A percentile compares a stretch with the other conserved stretches of the same genome.
Conservation (phyloP, 2,888 invertebrate genomes). For the Nephrotoma appendiculata region DNA sequence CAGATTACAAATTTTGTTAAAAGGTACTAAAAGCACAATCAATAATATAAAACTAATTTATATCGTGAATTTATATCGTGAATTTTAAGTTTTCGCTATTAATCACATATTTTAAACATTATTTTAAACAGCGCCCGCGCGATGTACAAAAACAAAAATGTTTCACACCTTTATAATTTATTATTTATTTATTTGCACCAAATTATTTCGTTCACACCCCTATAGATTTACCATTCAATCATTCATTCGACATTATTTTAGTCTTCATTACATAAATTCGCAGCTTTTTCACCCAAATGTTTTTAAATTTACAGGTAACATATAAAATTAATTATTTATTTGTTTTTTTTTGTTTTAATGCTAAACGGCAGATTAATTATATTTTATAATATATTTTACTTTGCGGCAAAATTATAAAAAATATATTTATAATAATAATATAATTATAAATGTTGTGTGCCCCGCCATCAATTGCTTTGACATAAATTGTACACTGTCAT, state of each 20-base stretch:
- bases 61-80: too few relatives aligned
- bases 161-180: not conserved
- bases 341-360: not conserved
- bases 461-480: too few relatives aligned
- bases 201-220: not conserved
- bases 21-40: not conserved
- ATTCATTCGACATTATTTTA: not conserved
- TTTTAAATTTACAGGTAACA: not conserved
- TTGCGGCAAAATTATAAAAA: slow-evolving; percentile 1
- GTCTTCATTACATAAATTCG: not conserved
- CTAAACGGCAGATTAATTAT: not conserved
- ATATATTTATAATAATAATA: not conserved
- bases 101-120: too few relatives aligned
- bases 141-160: not conserved
- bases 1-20: not conserved
- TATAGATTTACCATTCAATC: not conserved
- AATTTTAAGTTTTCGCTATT: not conserved
- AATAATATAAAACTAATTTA: not conserved
- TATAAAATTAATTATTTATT: not conserved
- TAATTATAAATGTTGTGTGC: not conserved
- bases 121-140: not conserved
- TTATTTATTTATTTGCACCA: not conserved
- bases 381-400: not conserved
- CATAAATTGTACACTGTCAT: too few relatives aligned
- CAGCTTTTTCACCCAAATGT: not conserved